Conservation (phyloP, 2,113 vertebrate species). For the Oryzias melastigma region DNA sequence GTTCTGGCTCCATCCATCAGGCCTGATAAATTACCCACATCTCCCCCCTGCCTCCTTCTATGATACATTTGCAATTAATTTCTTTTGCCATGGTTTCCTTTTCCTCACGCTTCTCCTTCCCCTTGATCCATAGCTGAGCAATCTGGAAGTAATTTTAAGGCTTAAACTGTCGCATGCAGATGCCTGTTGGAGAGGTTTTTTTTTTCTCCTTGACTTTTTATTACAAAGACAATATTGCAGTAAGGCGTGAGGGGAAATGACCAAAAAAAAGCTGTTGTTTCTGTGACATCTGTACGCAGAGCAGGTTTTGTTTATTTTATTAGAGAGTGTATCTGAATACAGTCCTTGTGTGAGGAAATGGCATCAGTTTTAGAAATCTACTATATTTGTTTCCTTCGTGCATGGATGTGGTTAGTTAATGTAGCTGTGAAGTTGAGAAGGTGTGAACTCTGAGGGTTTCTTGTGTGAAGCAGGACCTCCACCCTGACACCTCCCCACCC, state of each 20-base stretch:
- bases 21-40: conserved; percentile 37
- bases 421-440: conserved; percentile 37
- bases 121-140: conserved; percentile 62
- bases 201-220: conserved; percentile 67
- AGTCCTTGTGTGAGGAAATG: conserved; percentile 19
- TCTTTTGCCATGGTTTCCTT: conserved; percentile 66
- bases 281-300: neutral
- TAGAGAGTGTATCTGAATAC: conserved; percentile 3
- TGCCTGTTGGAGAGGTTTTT: conserved; percentile 66
- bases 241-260: conserved; percentile 27
- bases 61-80: conserved; percentile 77
- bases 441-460: conserved; percentile 40
- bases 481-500: conserved; percentile 54
- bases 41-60: conserved; percentile 30
- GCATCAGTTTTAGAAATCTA: neutral
- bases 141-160: conserved; percentile 78
- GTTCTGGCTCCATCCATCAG: conserved; percentile 38
- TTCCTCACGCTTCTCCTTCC: conserved; percentile 41
- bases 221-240: conserved; percentile 54
- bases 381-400: conserved; percentile 1
- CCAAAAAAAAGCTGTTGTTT: conserved; percentile 31
- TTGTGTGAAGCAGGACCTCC: conserved; percentile 20
- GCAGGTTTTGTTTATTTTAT: conserved; percentile 45
- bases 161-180: conserved; percentile 67
- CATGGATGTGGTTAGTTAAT: conserved; percentile 21